Evolutionary conservation across 2,888 invertebrate genomes (phyloP).

Genomic region (Malthinus flaveolus): DNA sequence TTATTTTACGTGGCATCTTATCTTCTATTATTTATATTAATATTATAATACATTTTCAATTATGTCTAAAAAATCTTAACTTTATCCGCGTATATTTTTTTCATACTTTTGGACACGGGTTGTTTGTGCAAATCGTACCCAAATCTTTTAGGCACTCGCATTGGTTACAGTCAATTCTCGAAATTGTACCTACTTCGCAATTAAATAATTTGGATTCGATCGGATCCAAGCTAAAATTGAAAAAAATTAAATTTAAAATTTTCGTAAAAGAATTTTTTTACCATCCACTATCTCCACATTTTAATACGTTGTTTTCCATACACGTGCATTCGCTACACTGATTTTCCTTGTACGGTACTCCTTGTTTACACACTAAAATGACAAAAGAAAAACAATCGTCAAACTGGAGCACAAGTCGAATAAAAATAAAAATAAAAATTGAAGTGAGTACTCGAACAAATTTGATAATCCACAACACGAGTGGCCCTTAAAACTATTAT

Average conservation of each 20-base stretch:
- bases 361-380: slow-evolving; percentile 11
- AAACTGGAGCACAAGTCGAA: not conserved
- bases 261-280: not conserved
- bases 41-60: slow-evolving; percentile 6
- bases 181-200: slow-evolving; percentile 15
- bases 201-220: slow-evolving; percentile 9
- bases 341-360: slow-evolving; percentile 16
- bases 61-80: not conserved
- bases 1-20: not conserved
- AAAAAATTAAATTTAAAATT: not conserved
- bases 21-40: not conserved
- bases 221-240: slow-evolving; percentile 5
- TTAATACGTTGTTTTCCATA: not conserved
- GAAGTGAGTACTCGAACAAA: no score
- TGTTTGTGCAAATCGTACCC: slow-evolving; percentile 18
- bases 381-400: no score
- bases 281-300: slow-evolving; percentile 8
- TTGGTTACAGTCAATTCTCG: slow-evolving; percentile 7
- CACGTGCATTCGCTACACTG: slow-evolving; percentile 16
- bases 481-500: no score
- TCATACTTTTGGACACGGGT: not conserved
- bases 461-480: no score
- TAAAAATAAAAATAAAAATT: not conserved
- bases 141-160: slow-evolving; percentile 17
- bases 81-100: no score